Evolutionary conservation across 2,888 invertebrate species (phyloP).

Genomic region (Lepidocyrtinus sp.): DNA sequence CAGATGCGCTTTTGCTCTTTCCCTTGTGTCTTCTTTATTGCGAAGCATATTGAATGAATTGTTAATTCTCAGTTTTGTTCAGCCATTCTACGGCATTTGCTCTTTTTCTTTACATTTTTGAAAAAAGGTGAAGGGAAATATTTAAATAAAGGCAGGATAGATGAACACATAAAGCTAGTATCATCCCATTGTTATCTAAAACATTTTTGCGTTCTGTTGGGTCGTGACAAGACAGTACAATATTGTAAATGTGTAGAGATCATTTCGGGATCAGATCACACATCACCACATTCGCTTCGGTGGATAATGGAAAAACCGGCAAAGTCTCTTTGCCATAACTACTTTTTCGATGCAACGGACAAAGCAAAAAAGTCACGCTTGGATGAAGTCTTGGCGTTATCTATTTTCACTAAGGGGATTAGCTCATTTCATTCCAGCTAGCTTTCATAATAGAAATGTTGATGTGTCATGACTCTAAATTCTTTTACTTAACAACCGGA

Average conservation of each 20-base stretch:
- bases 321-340: background rate
- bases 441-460: no score
- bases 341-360: background rate
- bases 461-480: no score
- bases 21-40: background rate
- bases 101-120: background rate
- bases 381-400: background rate
- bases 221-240: slow-evolving; percentile 24
- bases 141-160: slow-evolving; percentile 30
- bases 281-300: slow-evolving; percentile 17
- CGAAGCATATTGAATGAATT: slow-evolving; percentile 35
- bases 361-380: background rate
- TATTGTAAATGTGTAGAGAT: slow-evolving; percentile 53
- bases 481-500: no score
- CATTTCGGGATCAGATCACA: slow-evolving; percentile 38
- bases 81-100: background rate
- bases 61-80: slow-evolving; percentile 42
- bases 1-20: slow-evolving; percentile 40
- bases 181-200: slow-evolving; percentile 43
- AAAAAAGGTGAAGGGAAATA: slow-evolving; percentile 22
- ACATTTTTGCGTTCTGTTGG: background rate
- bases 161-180: slow-evolving; percentile 30
- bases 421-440: no score
- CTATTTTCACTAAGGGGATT: no score
- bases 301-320: background rate